Conservation (phyloP, 2,888 invertebrate species). For the Zygaena filipendulae region DNA sequence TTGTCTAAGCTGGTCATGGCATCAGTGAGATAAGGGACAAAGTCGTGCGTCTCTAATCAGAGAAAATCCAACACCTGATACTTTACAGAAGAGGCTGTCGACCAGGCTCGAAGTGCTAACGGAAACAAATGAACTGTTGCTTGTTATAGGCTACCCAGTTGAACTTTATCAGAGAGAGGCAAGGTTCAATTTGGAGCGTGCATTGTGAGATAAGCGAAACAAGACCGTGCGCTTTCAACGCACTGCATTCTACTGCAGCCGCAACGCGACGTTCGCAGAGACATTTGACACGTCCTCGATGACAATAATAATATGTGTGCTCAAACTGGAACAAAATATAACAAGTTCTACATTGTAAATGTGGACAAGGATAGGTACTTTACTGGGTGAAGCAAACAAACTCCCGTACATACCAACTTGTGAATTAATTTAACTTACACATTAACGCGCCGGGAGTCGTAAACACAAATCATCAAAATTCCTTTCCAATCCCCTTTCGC, state of each 20-base stretch:
- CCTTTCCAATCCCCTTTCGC: no score
- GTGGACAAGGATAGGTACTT: no score
- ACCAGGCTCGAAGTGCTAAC: constrained; percentile 47
- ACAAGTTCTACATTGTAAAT: constrained; percentile 20
- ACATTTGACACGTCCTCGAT: constrained; percentile 58
- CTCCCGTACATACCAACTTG: no score
- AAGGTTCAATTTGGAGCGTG: constrained; percentile 28
- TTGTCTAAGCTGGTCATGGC: constrained; percentile 27
- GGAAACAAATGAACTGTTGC: constrained; percentile 61
- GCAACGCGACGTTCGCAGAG: constrained; percentile 45
- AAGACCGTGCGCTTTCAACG: constrained; percentile 52
- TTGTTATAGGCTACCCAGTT: constrained; percentile 42
- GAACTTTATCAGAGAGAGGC: constrained; percentile 18
- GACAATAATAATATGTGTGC: constrained; percentile 45
- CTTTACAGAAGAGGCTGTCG: constrained; percentile 42
- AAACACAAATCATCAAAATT: no score
- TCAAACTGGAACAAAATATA: constrained; percentile 36
- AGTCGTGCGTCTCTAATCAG: constrained; percentile 54
- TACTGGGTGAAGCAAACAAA: no score
- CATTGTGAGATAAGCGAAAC: constrained; percentile 37
- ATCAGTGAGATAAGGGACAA: no score
- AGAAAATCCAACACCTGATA: constrained; percentile 45
- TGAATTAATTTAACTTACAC: no score
- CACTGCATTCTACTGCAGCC: constrained; percentile 54
- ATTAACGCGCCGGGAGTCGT: no score